These are phyloP conservation scores for Theodoxus fluviatilis DNA, from an alignment of 2,888 invertebrate genomes.

Conservation along the genomic window DNA sequence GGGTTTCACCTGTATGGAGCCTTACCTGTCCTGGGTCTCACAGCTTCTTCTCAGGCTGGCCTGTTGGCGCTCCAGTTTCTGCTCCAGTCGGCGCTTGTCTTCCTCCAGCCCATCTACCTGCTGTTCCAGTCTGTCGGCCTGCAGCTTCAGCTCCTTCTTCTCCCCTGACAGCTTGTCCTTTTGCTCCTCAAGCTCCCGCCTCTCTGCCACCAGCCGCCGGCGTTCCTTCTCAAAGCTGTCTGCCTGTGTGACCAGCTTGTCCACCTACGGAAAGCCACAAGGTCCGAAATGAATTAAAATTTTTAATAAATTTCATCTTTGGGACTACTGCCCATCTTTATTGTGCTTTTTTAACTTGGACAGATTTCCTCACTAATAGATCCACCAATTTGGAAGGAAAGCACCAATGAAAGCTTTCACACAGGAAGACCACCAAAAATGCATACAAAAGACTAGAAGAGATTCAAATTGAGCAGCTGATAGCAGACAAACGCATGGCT, in stretches of 20 bases:
- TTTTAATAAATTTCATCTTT: no score
- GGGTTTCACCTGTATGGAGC: background rate
- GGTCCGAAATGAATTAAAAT: no score
- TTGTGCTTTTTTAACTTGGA: no score
- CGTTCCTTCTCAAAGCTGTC: conserved; percentile 31
- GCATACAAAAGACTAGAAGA: no score
- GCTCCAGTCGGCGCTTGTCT: conserved; percentile 39
- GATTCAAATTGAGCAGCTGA: no score
- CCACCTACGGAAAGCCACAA: no score
- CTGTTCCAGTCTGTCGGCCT: conserved; percentile 29
- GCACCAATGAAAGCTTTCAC: no score
- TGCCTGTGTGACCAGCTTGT: background rate
- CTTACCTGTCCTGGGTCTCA: conserved; percentile 42
- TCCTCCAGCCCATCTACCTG: conserved; percentile 40
- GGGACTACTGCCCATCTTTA: no score
- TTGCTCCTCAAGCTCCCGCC: conserved; percentile 25
- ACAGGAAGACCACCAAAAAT: no score
- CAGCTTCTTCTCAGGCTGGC: conserved; percentile 40
- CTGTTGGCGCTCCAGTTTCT: conserved; percentile 39
- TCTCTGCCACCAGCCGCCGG: conserved; percentile 8
- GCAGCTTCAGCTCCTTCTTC: conserved; percentile 23
- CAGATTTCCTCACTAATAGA: no score
- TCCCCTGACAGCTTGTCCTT: conserved; percentile 27
- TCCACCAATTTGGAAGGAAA: no score
- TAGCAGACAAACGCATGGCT: no score